phyloP scores from a whole-genome alignment of 2,888 invertebrate genomes.

The Thereva unica region DNA sequence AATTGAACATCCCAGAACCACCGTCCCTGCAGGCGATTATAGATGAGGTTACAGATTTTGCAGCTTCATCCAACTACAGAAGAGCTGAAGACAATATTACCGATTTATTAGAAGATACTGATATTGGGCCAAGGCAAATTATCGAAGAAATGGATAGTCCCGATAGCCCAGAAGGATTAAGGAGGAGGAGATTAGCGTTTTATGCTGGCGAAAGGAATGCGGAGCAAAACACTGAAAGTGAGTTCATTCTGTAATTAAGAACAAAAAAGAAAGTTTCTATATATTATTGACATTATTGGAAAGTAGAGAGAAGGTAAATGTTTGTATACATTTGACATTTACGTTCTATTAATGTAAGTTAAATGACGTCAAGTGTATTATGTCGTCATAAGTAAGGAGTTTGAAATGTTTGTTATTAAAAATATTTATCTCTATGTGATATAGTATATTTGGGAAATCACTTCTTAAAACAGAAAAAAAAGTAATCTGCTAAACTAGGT shows the following conservation, averaged over 20 bases:
- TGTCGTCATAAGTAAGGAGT: no score
- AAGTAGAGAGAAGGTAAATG: no score
- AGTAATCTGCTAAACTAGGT: no score
- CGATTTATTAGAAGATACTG: constrained; percentile 43
- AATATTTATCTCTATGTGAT: no score
- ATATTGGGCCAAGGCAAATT: constrained; percentile 44
- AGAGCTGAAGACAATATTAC: constrained; percentile 44
- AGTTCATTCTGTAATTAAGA: constrained; percentile 13
- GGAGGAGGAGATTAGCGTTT: constrained; percentile 44
- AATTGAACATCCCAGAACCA: constrained; percentile 42
- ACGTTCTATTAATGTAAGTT: no score
- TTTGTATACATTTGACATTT: no score
- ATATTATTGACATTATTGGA: neutral
- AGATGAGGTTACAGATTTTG: constrained; percentile 47
- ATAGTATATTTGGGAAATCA: no score
- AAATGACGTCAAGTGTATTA: no score
- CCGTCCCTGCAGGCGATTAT: constrained; percentile 48
- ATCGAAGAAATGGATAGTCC: constrained; percentile 46
- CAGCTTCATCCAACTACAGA: constrained; percentile 20
- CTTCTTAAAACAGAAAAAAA: no score
- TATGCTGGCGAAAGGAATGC: constrained; percentile 35
- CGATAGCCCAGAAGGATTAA: constrained; percentile 41
- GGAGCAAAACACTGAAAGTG: constrained; percentile 13
- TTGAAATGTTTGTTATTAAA: no score
- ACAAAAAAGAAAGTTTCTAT: neutral